Conservation (phyloP, 2,113 vertebrate genomes). For the Neofelis nebulosa region DNA sequence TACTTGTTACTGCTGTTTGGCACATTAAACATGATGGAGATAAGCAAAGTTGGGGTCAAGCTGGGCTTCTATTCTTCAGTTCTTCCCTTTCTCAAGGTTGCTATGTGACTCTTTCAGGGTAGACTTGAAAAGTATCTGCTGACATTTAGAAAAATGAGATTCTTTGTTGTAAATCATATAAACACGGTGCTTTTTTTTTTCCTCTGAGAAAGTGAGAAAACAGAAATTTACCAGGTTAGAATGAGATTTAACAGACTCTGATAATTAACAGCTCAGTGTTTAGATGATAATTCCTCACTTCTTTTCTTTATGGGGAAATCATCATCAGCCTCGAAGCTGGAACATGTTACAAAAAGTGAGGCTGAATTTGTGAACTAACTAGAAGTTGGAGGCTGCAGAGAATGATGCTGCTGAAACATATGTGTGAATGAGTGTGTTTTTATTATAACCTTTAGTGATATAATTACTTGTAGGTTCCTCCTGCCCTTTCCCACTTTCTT, state of each 20-base stretch:
- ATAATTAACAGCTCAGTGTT: neutral
- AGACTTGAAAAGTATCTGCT: constrained; percentile 21
- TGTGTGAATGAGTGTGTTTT: neutral
- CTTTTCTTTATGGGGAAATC: constrained; percentile 36
- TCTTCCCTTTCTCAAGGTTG: constrained; percentile 21
- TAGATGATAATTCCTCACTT: neutral
- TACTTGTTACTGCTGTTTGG: neutral
- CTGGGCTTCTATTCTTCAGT: neutral
- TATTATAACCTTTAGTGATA: neutral
- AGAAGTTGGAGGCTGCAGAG: neutral
- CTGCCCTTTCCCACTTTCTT: neutral
- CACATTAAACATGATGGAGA: constrained; percentile 50
- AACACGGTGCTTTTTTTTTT: neutral
- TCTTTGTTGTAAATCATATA: constrained; percentile 50
- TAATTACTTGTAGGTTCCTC: neutral
- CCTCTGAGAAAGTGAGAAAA: constrained; percentile 51
- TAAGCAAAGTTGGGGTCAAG: neutral
- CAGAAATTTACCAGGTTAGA: constrained; percentile 53
- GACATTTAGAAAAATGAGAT: constrained; percentile 40
- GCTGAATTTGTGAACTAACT: neutral
- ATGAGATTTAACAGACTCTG: constrained; percentile 20
- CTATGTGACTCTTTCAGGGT: neutral
- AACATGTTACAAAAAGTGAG: neutral
- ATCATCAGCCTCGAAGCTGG: neutral
- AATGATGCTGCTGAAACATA: neutral